Percentiles rank a stretch among this genome's conserved stretches.
Conservation (phyloP, 1,140 invertebrate species). For the Asbolus verrucosus region DNA sequence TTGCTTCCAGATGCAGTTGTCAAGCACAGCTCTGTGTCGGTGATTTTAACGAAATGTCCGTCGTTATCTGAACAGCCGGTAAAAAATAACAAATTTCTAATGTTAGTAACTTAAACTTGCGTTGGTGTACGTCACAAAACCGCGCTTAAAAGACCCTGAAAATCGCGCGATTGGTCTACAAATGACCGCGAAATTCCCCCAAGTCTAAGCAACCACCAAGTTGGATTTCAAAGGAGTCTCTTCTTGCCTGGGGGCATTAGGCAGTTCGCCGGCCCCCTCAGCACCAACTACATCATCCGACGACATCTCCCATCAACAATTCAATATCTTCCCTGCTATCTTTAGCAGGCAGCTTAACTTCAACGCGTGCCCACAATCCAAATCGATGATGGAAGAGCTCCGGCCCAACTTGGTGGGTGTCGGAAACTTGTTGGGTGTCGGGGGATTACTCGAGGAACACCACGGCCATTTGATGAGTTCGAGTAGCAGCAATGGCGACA, state of each 20-base stretch:
- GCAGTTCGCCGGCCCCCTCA: constrained; percentile 65
- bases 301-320: constrained; percentile 80
- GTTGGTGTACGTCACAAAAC: neutral
- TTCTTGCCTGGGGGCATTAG: constrained; percentile 64
- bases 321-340: constrained; percentile 90
- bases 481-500: constrained; percentile 59
- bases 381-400: constrained; percentile 85
- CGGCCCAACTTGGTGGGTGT: constrained; percentile 82
- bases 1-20: too few species aligned
- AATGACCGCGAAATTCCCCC: constrained; percentile 25
- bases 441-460: constrained; percentile 82
- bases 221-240: constrained; percentile 71
- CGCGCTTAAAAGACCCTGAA: constrained; percentile 7
- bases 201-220: constrained; percentile 63
- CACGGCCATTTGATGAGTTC: constrained; percentile 69
- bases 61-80: too few species aligned
- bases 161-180: constrained; percentile 2
- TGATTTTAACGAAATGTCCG: too few species aligned
- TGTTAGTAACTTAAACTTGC: neutral
- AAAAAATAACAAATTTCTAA: too few species aligned
- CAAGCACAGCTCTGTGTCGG: too few species aligned
- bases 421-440: constrained; percentile 79
- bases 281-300: constrained; percentile 65
- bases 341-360: constrained; percentile 89
- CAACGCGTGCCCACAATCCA: constrained; percentile 75